Base-by-base conservation (phyloP, 2,888 invertebrate species). In the Anagyrus pseudococci region DNA sequence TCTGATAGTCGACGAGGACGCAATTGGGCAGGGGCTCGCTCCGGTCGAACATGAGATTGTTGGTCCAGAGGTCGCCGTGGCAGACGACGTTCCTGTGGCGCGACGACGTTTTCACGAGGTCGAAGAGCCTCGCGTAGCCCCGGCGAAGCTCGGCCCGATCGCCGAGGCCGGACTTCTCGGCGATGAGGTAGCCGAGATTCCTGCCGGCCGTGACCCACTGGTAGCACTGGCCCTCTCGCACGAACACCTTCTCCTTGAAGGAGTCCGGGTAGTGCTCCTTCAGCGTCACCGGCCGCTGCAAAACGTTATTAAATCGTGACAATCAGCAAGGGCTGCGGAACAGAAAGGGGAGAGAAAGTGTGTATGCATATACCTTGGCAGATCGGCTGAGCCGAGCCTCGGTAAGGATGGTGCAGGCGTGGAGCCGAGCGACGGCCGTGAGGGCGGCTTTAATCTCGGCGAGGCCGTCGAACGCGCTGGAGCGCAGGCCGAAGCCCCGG, bases 1-100 rank as follows among this genome's bases (percentile, higher is more conserved):
- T 82, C 78, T 90, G 91, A 72, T 87, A 91, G 77, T 91, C 91
- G 2, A 91, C 85, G 17, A 91, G 73, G 43, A 87, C 74, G 69
- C 88, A 88, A 33, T 86, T n/a, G n/a, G n/a, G n/a, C n/a, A n/a
- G n/a, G n/a, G n/a, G 83, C 3, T 85, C 79, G 1, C 79, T 76
- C 26, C 80, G 71, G 15, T 78, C 73, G 59, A 88, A 88, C 80
- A 88, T 81, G 10, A 88, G 75, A 71, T 88, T 88, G 70, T 88
- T 88, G 47, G 84, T 84, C 88, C 88, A 88, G 4, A 87, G 75
- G 78, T 88, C 88, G 3, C 86, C 83, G 72, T 88, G 88, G 33
- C 85, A 85, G 4, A 87, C 75, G 0, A 86, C n/a, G n/a, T n/a
- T n/a, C n/a, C n/a, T n/a, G n/a, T n/a, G n/a, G n/a, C 87, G 75